Evolutionary conservation across 2,113 vertebrate genomes (phyloP).

Genomic region (Malurus alboscapulatus): DNA sequence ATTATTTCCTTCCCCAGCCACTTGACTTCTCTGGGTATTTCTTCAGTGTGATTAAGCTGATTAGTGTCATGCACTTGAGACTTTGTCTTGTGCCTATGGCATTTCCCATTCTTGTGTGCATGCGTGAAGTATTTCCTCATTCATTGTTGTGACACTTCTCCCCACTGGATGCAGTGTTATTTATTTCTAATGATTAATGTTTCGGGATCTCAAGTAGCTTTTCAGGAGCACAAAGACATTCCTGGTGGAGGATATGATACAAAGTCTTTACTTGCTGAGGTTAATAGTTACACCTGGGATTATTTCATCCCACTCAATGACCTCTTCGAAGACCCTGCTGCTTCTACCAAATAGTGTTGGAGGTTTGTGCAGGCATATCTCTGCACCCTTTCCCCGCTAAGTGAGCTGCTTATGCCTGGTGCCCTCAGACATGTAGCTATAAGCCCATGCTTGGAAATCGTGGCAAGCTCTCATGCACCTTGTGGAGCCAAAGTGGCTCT

Average conservation of each 20-base stretch:
- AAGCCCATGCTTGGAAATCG: not conserved
- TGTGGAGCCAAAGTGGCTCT: not conserved
- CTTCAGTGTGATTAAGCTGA: not conserved
- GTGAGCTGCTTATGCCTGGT: not conserved
- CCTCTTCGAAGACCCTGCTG: not conserved
- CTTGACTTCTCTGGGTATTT: constrained; percentile 13
- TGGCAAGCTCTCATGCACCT: not conserved
- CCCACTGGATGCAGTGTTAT: not conserved
- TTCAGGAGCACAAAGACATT: not conserved
- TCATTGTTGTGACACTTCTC: not conserved
- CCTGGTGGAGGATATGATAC: not conserved
- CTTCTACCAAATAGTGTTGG: not conserved
- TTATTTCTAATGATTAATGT: not conserved
- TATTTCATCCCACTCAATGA: not conserved
- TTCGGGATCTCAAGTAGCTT: not conserved
- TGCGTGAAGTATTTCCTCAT: not conserved
- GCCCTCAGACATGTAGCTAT: not conserved
- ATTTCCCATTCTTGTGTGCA: not conserved
- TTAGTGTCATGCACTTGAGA: constrained; percentile 7
- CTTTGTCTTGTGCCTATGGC: not conserved
- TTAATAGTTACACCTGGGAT: not conserved
- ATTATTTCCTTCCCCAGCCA: not conserved
- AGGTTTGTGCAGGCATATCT: not conserved
- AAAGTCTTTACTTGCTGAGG: not conserved
- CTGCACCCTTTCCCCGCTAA: not conserved